Percentiles rank a stretch among this genome's conserved stretches.
phyloP scores from a whole-genome alignment of 2,888 invertebrate species.

The Lochmaea crataegi region DNA sequence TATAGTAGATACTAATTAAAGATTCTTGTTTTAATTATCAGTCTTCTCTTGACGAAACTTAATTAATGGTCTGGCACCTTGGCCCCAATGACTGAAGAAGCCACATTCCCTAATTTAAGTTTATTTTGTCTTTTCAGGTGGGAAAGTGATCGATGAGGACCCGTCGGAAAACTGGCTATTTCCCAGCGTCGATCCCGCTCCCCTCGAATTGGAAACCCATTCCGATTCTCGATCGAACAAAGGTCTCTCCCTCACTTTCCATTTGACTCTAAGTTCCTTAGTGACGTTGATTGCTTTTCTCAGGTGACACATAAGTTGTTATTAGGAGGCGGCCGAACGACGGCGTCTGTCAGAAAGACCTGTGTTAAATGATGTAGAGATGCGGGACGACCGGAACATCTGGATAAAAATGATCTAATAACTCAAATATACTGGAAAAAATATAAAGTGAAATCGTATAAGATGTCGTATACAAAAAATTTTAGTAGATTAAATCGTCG shows the following conservation, averaged over 20 bases:
- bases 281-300: constrained; percentile 52
- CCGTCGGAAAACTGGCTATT: constrained; percentile 60
- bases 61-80: constrained; percentile 1
- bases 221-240: constrained; percentile 47
- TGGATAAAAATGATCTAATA: constrained; percentile 18
- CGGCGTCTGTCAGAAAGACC: constrained; percentile 17
- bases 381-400: constrained; percentile 5
- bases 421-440: constrained; percentile 6
- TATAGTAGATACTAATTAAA: background rate
- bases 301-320: constrained; percentile 57
- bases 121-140: constrained; percentile 46
- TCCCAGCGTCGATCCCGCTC: constrained; percentile 60
- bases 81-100: constrained; percentile 9
- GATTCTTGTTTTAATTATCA: background rate
- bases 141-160: constrained; percentile 52
- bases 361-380: constrained; percentile 18
- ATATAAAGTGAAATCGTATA: background rate
- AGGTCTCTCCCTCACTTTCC: constrained; percentile 44
- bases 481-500: background rate
- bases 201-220: constrained; percentile 60
- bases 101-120: constrained; percentile 19
- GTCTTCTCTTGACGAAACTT: background rate
- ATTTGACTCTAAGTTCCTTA: constrained; percentile 46
- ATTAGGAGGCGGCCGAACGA: constrained; percentile 26
- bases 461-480: background rate